phyloP scores from a whole-genome alignment of 1,140 invertebrate genomes.

The Drosophila sproati region DNA sequence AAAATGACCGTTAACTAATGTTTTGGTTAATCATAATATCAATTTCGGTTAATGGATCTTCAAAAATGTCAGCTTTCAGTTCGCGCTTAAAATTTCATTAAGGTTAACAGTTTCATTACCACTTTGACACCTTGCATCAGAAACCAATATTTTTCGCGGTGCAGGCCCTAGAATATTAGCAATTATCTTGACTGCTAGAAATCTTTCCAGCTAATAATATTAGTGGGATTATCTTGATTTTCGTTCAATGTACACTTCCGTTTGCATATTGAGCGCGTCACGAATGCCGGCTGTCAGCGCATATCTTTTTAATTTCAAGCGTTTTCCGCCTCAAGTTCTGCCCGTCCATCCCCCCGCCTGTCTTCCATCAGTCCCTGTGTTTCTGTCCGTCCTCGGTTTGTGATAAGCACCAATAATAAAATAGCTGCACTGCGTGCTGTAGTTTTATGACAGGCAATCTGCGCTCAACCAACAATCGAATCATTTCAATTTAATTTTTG shows the following conservation, averaged over 20 bases:
- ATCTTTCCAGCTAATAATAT: no score
- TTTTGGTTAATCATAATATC: no score
- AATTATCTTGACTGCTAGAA: no score
- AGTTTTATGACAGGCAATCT: background rate
- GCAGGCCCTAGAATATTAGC: no score
- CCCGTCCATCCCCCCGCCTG: background rate
- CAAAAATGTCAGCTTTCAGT: no score
- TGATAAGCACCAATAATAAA: constrained; percentile 31
- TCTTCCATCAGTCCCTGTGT: background rate
- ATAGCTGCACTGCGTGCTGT: background rate
- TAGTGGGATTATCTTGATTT: background rate
- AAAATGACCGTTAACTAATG: no score
- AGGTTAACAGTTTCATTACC: no score
- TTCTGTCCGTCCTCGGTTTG: background rate
- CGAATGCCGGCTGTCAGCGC: constrained; percentile 32
- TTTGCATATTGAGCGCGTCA: constrained; percentile 19
- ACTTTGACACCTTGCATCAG: no score
- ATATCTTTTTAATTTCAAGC: constrained; percentile 42
- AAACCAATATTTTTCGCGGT: no score
- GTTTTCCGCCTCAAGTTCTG: constrained; percentile 25
- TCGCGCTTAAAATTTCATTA: no score
- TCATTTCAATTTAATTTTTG: constrained; percentile 10
- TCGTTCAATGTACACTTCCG: background rate
- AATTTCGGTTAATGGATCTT: no score
- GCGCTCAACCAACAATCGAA: constrained; percentile 1